Conservation (phyloP, 2,888 invertebrate genomes). For the Ommatoiulus sabulosus region DNA sequence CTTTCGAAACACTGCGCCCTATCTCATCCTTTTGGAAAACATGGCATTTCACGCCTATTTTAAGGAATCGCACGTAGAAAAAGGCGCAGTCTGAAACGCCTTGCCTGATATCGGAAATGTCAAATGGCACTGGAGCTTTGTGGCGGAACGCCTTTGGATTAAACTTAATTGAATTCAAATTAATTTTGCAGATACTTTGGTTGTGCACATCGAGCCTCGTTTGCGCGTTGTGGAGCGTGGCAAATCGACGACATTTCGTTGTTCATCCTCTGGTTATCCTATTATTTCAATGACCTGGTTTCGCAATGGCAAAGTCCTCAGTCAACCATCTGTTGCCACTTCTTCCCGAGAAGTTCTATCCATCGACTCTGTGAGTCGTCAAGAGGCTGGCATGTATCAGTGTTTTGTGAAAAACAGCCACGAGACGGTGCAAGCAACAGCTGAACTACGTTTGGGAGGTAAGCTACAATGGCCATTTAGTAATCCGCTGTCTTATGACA, state of each 20-base stretch:
- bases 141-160: background rate
- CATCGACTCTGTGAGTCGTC: constrained; percentile 54
- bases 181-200: constrained; percentile 46
- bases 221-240: constrained; percentile 54
- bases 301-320: constrained; percentile 54
- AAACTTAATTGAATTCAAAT: constrained; percentile 39
- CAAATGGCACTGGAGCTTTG: background rate
- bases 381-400: constrained; percentile 59
- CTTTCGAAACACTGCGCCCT: background rate
- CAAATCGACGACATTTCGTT: constrained; percentile 52
- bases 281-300: constrained; percentile 51
- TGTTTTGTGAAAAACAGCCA: constrained; percentile 58
- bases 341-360: constrained; percentile 17
- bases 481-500: background rate
- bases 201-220: constrained; percentile 46
- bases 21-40: background rate
- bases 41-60: background rate
- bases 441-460: constrained; percentile 60
- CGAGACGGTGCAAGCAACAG: constrained; percentile 60
- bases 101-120: background rate
- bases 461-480: background rate
- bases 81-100: background rate
- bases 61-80: background rate
- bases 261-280: constrained; percentile 53
- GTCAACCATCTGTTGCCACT: constrained; percentile 38